Conservation (phyloP, 2,888 invertebrate genomes). For the Nomada goodeniana region DNA sequence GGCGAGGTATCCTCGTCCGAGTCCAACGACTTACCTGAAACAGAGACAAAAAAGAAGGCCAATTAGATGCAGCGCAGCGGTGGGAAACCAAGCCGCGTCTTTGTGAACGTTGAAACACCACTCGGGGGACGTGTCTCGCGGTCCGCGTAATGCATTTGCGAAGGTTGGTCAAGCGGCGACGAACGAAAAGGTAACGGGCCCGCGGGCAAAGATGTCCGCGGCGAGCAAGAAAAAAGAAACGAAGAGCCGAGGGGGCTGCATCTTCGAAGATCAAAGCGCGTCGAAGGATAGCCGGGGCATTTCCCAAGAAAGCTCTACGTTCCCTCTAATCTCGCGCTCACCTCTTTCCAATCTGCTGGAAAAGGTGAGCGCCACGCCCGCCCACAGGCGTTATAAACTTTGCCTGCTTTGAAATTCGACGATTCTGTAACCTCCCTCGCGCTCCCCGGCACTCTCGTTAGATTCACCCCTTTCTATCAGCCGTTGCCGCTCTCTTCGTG, state of each 20-base stretch:
- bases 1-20: neutral
- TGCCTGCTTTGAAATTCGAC: constrained; percentile 49
- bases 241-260: neutral
- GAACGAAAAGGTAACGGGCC: constrained; percentile 14
- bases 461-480: too few species aligned
- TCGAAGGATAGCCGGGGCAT: constrained; percentile 21
- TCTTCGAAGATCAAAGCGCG: constrained; percentile 50
- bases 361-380: constrained; percentile 34
- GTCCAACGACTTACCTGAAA: constrained; percentile 42
- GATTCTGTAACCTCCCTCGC: constrained; percentile 2
- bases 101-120: neutral
- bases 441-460: neutral
- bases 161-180: constrained; percentile 1
- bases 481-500: neutral
- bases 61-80: neutral
- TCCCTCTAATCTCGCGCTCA: constrained; percentile 53
- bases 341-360: constrained; percentile 50
- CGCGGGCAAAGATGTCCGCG: constrained; percentile 19
- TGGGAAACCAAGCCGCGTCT: neutral
- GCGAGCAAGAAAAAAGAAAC: constrained; percentile 34
- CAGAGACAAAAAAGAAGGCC: neutral
- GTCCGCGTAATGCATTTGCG: constrained; percentile 9
- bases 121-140: neutral
- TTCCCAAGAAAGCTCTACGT: constrained; percentile 29
- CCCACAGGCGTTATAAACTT: constrained; percentile 42